Evolutionary conservation across 2,797 vertebrate species (phyloP).

Genomic region (Tapirus indicus): DNA sequence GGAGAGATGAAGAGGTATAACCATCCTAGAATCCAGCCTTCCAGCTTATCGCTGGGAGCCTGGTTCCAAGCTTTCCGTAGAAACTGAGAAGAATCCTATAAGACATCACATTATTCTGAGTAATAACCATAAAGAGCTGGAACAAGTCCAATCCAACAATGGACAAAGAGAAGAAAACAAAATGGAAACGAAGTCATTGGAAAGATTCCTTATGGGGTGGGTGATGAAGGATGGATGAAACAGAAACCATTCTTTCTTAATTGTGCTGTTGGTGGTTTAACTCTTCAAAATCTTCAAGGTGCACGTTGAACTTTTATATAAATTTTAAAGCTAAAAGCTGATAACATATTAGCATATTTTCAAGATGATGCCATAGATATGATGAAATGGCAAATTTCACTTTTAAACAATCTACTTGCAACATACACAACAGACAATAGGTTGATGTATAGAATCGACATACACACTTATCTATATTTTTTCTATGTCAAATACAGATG

Average conservation of each 20-base stretch:
- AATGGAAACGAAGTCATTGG: neutral
- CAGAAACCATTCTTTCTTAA: neutral
- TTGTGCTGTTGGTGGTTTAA: neutral
- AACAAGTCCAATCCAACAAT: too few relatives aligned
- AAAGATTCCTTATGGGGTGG: neutral
- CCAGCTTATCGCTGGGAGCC: too few relatives aligned
- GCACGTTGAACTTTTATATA: too few relatives aligned
- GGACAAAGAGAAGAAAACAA: neutral
- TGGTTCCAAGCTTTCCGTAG: too few relatives aligned
- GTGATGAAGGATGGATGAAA: too few relatives aligned
- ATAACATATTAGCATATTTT: neutral
- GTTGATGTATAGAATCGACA: accelerated
- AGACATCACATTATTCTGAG: neutral
- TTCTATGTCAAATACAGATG: neutral
- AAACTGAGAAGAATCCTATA: too few relatives aligned
- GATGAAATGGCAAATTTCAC: too few relatives aligned
- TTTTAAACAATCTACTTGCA: neutral
- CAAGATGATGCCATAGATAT: neutral
- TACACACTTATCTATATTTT: neutral
- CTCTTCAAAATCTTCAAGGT: neutral
- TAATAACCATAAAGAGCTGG: neutral
- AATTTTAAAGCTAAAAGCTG: neutral
- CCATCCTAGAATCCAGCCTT: too few relatives aligned
- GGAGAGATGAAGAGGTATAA: too few relatives aligned
- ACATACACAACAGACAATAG: accelerated